Percentiles rank a stretch among this genome's conserved stretches.
Evolutionary conservation across 2,113 vertebrate species (phyloP).

Genomic region (Nothoprocta pentlandii): DNA sequence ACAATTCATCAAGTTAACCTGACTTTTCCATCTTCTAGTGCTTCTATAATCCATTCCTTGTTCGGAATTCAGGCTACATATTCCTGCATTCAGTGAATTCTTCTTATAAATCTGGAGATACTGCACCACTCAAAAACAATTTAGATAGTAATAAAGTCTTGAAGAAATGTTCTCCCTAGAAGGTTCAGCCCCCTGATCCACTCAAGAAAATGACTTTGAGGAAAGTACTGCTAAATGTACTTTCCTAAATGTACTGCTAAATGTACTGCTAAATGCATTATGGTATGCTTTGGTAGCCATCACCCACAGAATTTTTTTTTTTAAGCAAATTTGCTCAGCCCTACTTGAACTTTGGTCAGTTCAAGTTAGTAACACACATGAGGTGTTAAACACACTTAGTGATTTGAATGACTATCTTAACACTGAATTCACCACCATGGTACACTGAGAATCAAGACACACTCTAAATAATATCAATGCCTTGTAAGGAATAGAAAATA

Average conservation of each 20-base stretch:
- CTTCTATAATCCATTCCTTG: background rate
- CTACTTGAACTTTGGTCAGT: background rate
- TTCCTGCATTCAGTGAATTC: background rate
- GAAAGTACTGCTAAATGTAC: background rate
- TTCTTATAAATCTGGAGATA: background rate
- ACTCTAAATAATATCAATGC: accelerated
- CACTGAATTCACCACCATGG: accelerated
- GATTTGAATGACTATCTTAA: background rate
- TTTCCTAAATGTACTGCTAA: background rate
- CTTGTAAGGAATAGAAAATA: background rate
- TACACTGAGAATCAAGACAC: background rate
- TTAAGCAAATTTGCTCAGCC: background rate
- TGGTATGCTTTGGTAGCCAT: background rate
- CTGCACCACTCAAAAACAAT: background rate
- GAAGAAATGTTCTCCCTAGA: background rate
- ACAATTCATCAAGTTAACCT: background rate
- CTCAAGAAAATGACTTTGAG: background rate
- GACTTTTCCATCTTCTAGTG: background rate
- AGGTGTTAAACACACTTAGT: background rate
- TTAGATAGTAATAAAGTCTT: background rate
- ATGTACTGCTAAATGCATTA: background rate
- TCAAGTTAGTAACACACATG: too few species aligned
- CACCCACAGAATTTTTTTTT: background rate
- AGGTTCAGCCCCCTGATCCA: background rate
- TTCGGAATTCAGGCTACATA: background rate